Base-by-base conservation (phyloP, 1,140 invertebrate species). In the Coelopa frigida region DNA sequence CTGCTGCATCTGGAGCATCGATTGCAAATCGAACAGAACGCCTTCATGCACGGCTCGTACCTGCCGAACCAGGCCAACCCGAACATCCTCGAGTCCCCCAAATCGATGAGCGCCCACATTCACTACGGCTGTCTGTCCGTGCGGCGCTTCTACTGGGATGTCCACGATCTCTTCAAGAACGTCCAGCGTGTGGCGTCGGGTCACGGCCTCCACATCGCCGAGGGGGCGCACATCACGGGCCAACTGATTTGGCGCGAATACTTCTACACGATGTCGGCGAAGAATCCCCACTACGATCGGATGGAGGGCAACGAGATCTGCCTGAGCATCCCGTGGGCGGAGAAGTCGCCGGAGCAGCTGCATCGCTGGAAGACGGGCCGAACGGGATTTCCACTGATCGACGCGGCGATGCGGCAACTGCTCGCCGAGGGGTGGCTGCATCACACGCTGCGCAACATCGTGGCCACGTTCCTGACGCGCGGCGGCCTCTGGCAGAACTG, bases 171-270 rank as follows among this genome's bases (percentile, higher is more conserved):
- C 29, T 82, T 77, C 59, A 68, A 69, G 18, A 61, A 75, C 48
- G 73, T 81, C 3, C 73, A 80, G 54, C 12, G 73, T 48, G 70
- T 79, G 4, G 72, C 78, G 44, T 55, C 49, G n/a, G 45, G 49
- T 11, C 48, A 49, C 1, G 61, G 59, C 7, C 29, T 56, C 1
- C 55, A 59, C 14, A 59, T 61, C 54, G 24, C 53, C 1, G 56
- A 54, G 18, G 53, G 58, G 4, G 54, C 69, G 11, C 61, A 76
- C 59, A 70, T 75, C 59, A 74, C 78, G 48, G 82, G 73, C 1
- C 84, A 87, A 55, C 61, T 87, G n/a, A 78, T 87, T 27, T 86
- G 84, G 84, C 68, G 85, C 22, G 85, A 88, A 57, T 87, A 85
- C 56, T 88, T 87, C 63, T 88, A 87, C 60, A 81, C 76, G 46